phyloP scores from a whole-genome alignment of 2,113 vertebrate genomes.

The Microcebus ravelobensis region DNA sequence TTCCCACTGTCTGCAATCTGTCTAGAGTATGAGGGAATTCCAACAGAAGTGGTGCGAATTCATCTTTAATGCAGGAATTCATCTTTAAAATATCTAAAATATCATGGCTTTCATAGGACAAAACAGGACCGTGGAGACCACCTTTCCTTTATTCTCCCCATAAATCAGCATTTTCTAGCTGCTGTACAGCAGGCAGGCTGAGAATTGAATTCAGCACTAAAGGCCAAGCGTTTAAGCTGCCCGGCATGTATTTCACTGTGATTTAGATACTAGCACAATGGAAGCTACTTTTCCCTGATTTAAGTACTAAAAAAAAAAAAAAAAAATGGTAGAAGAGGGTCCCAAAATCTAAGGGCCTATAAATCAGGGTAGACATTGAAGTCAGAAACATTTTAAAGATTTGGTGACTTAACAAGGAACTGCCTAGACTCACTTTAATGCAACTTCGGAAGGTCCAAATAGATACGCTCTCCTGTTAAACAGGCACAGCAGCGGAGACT shows the following conservation, averaged over 20 bases:
- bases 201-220: not conserved
- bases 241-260: slow-evolving; percentile 30
- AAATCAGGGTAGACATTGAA: not conserved
- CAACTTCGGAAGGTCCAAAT: slow-evolving; percentile 51
- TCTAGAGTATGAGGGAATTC: slow-evolving; percentile 37
- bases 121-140: not conserved
- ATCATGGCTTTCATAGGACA: not conserved
- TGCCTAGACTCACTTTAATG: not conserved
- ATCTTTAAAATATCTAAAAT: slow-evolving; percentile 51
- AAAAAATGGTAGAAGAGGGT: not conserved
- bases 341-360: not conserved
- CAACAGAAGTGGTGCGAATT: slow-evolving; percentile 4
- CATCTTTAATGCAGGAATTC: slow-evolving; percentile 29
- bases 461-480: slow-evolving; percentile 35
- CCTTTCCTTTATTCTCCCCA: slow-evolving; percentile 46
- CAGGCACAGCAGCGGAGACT: slow-evolving; percentile 43
- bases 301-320: not conserved
- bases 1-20: not conserved
- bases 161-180: slow-evolving; percentile 56
- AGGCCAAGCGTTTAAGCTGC: slow-evolving; percentile 49
- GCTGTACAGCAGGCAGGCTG: not conserved
- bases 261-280: slow-evolving; percentile 22
- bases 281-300: not conserved
- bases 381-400: not conserved
- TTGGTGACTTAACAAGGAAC: slow-evolving; percentile 27